phyloP scores from a whole-genome alignment of 2,797 vertebrate genomes.

The Gallinago nigripennis region DNA sequence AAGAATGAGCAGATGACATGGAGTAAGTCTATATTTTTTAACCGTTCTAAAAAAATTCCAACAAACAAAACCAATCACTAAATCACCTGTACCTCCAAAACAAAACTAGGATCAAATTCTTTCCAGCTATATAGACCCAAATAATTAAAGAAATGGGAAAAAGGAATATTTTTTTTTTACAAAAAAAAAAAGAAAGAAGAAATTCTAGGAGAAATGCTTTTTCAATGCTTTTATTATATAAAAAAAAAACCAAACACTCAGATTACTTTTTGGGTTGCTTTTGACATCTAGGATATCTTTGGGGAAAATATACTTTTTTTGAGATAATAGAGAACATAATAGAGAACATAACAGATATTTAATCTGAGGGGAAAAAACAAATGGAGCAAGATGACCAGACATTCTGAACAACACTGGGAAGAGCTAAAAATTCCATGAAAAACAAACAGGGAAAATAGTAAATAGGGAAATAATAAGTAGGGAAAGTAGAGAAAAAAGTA shows the following conservation, averaged over 20 bases:
- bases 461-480: neutral
- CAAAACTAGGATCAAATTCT: neutral
- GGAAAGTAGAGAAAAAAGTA: neutral
- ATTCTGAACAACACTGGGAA: neutral
- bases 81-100: neutral
- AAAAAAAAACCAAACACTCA: neutral
- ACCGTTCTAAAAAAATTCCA: neutral
- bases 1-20: neutral
- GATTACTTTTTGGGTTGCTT: neutral
- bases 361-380: neutral
- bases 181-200: neutral
- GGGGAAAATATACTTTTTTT: neutral
- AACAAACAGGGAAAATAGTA: neutral
- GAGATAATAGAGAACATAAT: neutral
- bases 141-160: neutral
- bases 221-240: neutral
- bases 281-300: neutral
- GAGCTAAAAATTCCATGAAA: neutral
- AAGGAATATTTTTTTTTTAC: neutral
- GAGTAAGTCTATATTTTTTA: neutral
- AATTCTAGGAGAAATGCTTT: neutral
- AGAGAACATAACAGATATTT: neutral
- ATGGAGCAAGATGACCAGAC: neutral
- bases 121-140: rapidly evolving
- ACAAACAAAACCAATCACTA: neutral